phyloP scores from a whole-genome alignment of 2,888 invertebrate species.

The Autographa pulchrina region DNA sequence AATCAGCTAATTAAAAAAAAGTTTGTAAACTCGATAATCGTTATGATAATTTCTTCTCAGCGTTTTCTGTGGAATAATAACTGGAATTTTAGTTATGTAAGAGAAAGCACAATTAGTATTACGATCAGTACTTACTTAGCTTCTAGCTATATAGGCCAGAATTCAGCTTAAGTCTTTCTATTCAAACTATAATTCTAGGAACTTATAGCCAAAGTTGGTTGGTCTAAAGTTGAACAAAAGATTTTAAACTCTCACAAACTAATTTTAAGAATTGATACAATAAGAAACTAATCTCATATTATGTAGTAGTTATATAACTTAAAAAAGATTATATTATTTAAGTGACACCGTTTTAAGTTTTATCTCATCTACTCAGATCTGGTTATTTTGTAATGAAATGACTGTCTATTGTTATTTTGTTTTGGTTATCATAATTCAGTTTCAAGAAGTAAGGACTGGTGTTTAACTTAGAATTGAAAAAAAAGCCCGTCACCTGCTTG shows the following conservation, averaged over 20 bases:
- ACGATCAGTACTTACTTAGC: too few relatives aligned
- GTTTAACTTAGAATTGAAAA: conserved; percentile 7
- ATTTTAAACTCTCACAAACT: neutral
- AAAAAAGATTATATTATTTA: neutral
- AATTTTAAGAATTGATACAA: neutral
- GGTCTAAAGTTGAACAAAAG: neutral
- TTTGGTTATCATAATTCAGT: conserved; percentile 13
- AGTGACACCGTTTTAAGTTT: conserved; percentile 2
- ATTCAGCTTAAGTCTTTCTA: too few relatives aligned
- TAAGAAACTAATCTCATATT: neutral
- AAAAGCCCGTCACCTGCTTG: conserved; percentile 56
- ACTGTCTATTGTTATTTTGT: neutral
- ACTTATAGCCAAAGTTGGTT: neutral
- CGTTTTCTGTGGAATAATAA: conserved; percentile 3
- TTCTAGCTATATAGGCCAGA: too few relatives aligned
- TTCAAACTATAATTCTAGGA: neutral
- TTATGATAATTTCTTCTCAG: neutral
- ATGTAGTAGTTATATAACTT: neutral
- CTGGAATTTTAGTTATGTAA: neutral
- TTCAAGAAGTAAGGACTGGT: conserved; percentile 10
- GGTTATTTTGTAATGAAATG: neutral
- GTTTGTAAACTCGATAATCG: conserved; percentile 10
- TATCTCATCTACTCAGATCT: neutral
- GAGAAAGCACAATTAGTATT: neutral
- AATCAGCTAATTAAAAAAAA: conserved; percentile 19